Base-by-base conservation (phyloP, 2,888 invertebrate species). In the Leptogaster cylindrica region DNA sequence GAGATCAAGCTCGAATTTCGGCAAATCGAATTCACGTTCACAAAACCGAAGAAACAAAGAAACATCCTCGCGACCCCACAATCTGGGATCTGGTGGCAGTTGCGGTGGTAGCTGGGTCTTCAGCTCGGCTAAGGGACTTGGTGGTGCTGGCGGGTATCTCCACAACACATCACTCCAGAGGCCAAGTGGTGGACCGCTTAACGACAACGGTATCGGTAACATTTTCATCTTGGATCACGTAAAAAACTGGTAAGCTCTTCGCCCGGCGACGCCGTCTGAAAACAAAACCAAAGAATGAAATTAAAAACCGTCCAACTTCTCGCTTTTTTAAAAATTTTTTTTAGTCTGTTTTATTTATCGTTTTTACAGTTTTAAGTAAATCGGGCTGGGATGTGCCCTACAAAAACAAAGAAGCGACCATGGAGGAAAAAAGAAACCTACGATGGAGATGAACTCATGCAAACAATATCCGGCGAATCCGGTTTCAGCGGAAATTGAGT, bases 11-110 rank as follows among this genome's bases (percentile, higher is more conserved):
- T 95, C 94, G 78, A 96, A 91, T 74, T 91, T 89, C 63, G 94
- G 94, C 73, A 95, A 83, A 81, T 95, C 95, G 79, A 94, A 95
- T 82, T 95, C 94, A 72, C 92, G 85, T 81, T 95, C 94, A 73
- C 94, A 93, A 90, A 95, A 95, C 77, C 91, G 89, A 55, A 96
- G 83, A 81, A 95, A 96, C 64, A 90, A 86, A 48, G 87, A 84
- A 16, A 95, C 95, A 78, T 95, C 95, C 73, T 95, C 95, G 73
- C 95, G 87, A 66, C 90, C 89, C 95, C 95, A 96, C 52, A 92
- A 82, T 75, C 95, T 86, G 6, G 95, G 95, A 84, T 96, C 95
- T 75, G 91, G 87, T 41, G 93, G 92, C 81, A 94, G 83, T 73
- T 88, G 89, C 39, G 88, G 86, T 25, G 95, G 95, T 74, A 95